Base-by-base conservation (phyloP, 2,113 vertebrate species). In the Phyllopteryx taeniolatus region DNA sequence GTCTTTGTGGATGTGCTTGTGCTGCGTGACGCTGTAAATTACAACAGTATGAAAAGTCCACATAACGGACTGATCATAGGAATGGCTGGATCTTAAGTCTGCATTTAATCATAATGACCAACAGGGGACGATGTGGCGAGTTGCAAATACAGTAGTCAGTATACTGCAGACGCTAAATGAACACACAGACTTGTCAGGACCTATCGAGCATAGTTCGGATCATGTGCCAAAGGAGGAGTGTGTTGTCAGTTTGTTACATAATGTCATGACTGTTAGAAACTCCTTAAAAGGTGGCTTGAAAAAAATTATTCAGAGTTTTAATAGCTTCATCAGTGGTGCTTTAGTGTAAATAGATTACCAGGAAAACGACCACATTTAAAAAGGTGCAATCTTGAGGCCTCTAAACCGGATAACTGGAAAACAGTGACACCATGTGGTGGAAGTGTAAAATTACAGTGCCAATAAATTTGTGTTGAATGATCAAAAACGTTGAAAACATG, bases 371-470 rank as follows among this genome's bases (percentile, higher is more conserved):
- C 12, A 5, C 22, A 31, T 5, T 6, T 27, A 12, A 10, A 22
- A 31, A 59, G 14, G 12, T 27, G 56, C n/a, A 27, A 14, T 59
- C 56, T 31, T 14, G 12, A 27, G 27, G 27, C 27, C 35, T 39
- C 6, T 39, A 39, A 39, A 39, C 35, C 35, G 6, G 35, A 39
- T 39, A 39, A 59, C 35, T 20, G 22, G 15, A 63, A 42, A 42
- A 4, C n/a, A 39, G 56, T 11, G 1, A 75, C 76, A 65, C 65
- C 1, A 0, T 63, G 66, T 77, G 83, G 74, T 64, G 20, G 49
- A 43, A 70, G 64, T 4, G 0, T 2, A 42, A 2, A 35, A 74
- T 54, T 69, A 68, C 71, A 78, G 2, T 4, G 44, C n/a, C 39
- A 67, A 47, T 2, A 3, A 35, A 2, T 42, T 39, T 39, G 35